phyloP scores from a whole-genome alignment of 1,140 invertebrate species.

The Lasioglossum baleicum region DNA sequence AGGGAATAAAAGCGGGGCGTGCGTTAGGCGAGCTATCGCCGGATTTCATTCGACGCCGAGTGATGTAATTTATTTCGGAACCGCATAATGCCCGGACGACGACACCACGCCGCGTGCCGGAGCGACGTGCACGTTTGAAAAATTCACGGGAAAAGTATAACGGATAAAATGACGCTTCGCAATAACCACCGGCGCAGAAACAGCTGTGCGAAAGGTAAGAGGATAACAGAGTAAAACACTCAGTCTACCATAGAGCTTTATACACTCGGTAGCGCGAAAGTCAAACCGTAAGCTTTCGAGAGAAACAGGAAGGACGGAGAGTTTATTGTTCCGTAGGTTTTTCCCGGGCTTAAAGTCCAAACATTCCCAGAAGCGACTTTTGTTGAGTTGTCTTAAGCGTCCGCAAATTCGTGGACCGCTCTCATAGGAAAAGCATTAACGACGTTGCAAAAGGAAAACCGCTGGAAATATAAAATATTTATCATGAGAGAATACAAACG shows the following conservation, averaged over 20 bases:
- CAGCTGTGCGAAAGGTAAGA: conserved; percentile 58
- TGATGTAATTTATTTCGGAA: background rate
- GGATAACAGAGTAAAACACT: conserved; percentile 69
- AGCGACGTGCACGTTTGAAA: background rate
- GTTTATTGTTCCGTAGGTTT: conserved; percentile 63
- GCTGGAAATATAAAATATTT: no score
- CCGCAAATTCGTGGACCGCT: conserved; percentile 24
- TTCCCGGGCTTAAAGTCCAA: conserved; percentile 51
- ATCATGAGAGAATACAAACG: no score
- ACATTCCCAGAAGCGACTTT: conserved; percentile 29
- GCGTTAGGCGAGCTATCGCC: no score
- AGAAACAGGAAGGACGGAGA: conserved; percentile 41
- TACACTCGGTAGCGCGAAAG: conserved; percentile 54
- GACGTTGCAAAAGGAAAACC: background rate
- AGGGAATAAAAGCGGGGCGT: background rate
- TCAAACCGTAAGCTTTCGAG: conserved; percentile 62
- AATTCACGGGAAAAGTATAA: conserved; percentile 26
- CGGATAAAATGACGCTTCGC: conserved; percentile 33
- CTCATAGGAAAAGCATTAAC: background rate
- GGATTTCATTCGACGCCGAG: background rate
- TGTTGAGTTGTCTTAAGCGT: conserved; percentile 26
- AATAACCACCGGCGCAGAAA: conserved; percentile 40
- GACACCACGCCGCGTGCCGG: no score
- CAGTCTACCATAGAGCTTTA: conserved; percentile 52
- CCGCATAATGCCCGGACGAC: background rate